Percentiles rank a stretch among this genome's conserved stretches.
Evolutionary conservation across 2,888 invertebrate genomes (phyloP).

Genomic region (Myathropa florea): DNA sequence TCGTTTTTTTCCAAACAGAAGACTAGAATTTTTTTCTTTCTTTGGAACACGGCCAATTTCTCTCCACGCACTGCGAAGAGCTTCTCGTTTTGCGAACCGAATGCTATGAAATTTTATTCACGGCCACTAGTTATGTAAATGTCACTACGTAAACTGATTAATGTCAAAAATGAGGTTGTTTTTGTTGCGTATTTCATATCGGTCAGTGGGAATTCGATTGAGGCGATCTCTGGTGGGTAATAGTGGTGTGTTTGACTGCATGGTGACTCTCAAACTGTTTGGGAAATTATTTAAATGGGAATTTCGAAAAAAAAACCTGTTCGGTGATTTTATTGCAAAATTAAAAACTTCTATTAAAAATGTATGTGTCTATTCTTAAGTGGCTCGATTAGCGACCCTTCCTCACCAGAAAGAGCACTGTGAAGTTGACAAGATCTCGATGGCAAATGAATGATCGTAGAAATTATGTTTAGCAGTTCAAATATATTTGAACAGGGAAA

Average conservation of each 20-base stretch:
- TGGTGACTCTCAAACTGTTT: constrained; percentile 13
- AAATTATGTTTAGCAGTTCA: too few species aligned
- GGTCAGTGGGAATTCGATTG: neutral
- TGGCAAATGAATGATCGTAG: too few species aligned
- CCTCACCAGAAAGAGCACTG: too few species aligned
- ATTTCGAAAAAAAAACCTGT: neutral
- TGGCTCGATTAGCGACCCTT: too few species aligned
- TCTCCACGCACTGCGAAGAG: constrained; percentile 19
- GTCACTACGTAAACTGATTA: constrained; percentile 21
- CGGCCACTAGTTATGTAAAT: constrained; percentile 44
- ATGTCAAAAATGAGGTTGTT: constrained; percentile 24
- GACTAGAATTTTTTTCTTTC: neutral
- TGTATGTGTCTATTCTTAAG: too few species aligned
- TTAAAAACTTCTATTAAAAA: too few species aligned
- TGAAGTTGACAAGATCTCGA: too few species aligned
- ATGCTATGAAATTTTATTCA: constrained; percentile 1
- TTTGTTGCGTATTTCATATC: constrained; percentile 1
- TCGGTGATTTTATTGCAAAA: neutral
- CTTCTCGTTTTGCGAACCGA: neutral
- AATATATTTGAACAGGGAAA: too few species aligned
- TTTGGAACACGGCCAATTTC: neutral
- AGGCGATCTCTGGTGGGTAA: neutral
- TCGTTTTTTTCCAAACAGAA: neutral
- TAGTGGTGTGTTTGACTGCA: neutral
- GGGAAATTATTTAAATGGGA: neutral